Evolutionary conservation across 2,797 vertebrate genomes (phyloP), one percentile per base, ranked within the genome.

Genomic region (Karalla daura): DNA sequence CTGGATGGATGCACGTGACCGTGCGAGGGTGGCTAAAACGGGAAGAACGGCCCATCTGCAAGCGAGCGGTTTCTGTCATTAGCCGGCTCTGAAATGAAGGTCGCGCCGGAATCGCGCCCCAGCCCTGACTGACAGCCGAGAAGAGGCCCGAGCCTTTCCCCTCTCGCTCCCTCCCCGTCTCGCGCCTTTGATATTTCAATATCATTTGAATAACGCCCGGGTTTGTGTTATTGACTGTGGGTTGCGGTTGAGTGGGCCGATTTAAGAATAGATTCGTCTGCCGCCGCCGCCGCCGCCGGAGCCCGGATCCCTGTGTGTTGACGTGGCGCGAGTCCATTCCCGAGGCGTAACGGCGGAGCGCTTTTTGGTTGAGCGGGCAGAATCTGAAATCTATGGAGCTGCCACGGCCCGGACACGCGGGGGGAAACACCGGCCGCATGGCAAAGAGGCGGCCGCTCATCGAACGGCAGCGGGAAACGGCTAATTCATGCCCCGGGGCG

Each of bases 141-240:
- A 65, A 41, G 54, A 73, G 47, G 68, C 51, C 25, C 17, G 0
- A 8, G 44, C 23, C 8, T 70, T 43, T 74, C 45, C n/a, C n/a
- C n/a, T 67, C 56, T 71, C 14, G 63, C 35, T 44, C 62, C 67
- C 40, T 63, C 49, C 27, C 43, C 0, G 25, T 28, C 39, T 53
- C 43, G 36, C 23, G 30, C 63, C 76, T 66, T 68, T 85, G 59
- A 83, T 70, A 85, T 82, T 84, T 86, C 63, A 88, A 71, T 78
- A 81, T 70, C 18, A 46, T 60, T 44, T 64, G 55, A 86, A 87
- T 85, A 83, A 89, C 79, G 80, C 78, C 72, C 69, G 45, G 49
- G 55, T 69, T 84, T 82, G 64, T 82, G 64, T 82, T 87, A 85
- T 81, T 83, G 86, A 85, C 84, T 76, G 75, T 21, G 78, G 68